Percentiles rank a stretch among this genome's conserved stretches.
phyloP scores from a whole-genome alignment of 2,888 invertebrate species.

The Saturnia japonica region DNA sequence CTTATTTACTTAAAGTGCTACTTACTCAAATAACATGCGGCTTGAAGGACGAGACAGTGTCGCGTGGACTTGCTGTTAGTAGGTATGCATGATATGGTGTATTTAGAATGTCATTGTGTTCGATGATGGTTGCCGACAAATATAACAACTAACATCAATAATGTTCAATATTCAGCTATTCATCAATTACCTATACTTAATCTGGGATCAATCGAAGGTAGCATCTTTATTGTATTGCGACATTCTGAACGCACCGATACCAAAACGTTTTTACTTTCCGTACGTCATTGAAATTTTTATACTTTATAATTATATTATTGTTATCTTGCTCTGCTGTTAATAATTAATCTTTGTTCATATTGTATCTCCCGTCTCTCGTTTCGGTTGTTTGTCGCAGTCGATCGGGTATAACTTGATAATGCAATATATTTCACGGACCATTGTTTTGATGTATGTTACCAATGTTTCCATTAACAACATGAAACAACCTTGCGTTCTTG shows the following conservation, averaged over 20 bases:
- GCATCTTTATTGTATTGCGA: no score
- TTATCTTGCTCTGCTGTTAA: background rate
- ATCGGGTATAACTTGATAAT: no score
- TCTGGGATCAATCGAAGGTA: background rate
- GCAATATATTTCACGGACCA: no score
- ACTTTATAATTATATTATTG: background rate
- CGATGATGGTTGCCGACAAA: background rate
- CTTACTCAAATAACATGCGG: background rate
- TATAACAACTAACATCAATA: background rate
- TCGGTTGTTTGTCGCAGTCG: background rate
- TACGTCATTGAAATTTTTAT: background rate
- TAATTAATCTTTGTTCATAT: background rate
- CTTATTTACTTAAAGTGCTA: conserved; percentile 3
- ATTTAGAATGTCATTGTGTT: background rate
- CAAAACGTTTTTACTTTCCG: background rate
- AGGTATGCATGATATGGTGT: no score
- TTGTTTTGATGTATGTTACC: no score
- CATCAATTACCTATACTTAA: background rate
- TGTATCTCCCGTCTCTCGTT: background rate
- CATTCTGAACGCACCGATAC: no score
- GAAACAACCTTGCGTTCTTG: no score
- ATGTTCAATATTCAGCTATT: background rate
- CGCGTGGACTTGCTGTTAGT: background rate
- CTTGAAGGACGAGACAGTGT: no score
- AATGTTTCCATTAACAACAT: no score